Base-by-base conservation (phyloP, 2,113 vertebrate genomes). In the Caracal caracal region DNA sequence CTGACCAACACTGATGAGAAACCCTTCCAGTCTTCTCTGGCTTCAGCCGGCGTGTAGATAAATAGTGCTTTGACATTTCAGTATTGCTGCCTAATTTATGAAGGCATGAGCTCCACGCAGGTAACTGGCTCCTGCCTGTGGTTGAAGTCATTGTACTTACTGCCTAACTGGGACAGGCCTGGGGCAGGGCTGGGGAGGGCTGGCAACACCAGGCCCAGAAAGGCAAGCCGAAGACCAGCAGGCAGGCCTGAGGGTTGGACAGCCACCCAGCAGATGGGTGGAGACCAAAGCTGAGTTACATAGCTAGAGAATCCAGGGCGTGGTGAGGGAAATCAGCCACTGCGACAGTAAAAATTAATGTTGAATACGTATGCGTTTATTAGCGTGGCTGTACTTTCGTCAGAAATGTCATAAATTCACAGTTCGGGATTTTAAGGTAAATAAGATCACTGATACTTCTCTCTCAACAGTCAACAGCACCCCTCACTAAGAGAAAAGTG, bases 401-500 rank as follows among this genome's bases (percentile, higher is more conserved):
- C 92, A 88, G 88, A 94, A 95, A 88, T 85, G 49, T 75, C 61
- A 63, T 87, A 92, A 76, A 81, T 87, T 94, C 78, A 49, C 43
- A 95, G 78, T 43, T 80, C 17, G 68, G 43, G 51, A 65, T 95
- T 93, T 94, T 95, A 79, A 92, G 93, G 53, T 93, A 95, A 95
- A 83, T 81, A 92, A 56, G 80, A 96, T 88, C 90, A 75, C 33
- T 81, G n/a, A 51, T 53, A 78, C 40, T 92, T 92, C 37, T 93
- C 43, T 90, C 65, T 88, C n/a, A 88, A 37, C 8, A 79, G 11
- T 70, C 59, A 61, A 1, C 81, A 88, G 10, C 47, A 88, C 9
- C n/a, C 24, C 37, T 65, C 92, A 89, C 92, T 95, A 86, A 88
- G 97, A 97, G 92, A 97, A 93, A 96, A 96, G 4, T 85, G 80